Evolutionary conservation across 2,888 invertebrate species (phyloP), one percentile per base, ranked within the genome.

Genomic region (Stratiomys singularior): DNA sequence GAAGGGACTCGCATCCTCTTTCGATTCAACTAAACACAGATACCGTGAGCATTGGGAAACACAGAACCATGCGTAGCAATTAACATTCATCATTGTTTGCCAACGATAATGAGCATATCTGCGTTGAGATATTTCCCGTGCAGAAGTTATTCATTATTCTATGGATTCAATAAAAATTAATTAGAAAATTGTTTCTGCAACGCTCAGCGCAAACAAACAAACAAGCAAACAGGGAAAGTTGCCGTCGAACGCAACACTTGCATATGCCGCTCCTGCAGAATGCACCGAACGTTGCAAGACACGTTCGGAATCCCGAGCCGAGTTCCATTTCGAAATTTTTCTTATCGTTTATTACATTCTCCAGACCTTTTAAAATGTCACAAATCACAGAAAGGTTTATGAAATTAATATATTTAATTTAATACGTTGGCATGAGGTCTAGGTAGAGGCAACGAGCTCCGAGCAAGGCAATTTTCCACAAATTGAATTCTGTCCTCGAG

Each of bases 131-230:
- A 27, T 52, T 18, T 1, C 13, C 18, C 21, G 28, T 52, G 15
- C 52, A 46, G 52, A 9, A 52, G n/a, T 4, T n/a, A 37, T 37
- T 37, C 37, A 37, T 37, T 37, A 37, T 37, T 37, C 37, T 5
- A 72, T 15, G 46, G n/a, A 72, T 72, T 28, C 47, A 72, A 72
- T 72, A 72, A 30, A 69, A 72, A 72, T 72, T 72, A 72, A 72
- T 72, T 56, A 72, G 71, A 72, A 72, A 72, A 72, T 72, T 72
- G 27, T 28, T 28, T 7, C 0, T n/a, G 28, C 47, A 56, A n/a
- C 11, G 44, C 67, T 69, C 46, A 72, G 56, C 1, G 52, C n/a
- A n/a, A n/a, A n/a, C n/a, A n/a, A n/a, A n/a, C n/a, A n/a, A n/a
- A n/a, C n/a, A n/a, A 27, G 18, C 27, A 28, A 28, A 56, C 52